Evolutionary conservation across 2,888 invertebrate genomes (phyloP), one percentile per base, ranked within the genome.

Genomic region (Lysandra bellargus): DNA sequence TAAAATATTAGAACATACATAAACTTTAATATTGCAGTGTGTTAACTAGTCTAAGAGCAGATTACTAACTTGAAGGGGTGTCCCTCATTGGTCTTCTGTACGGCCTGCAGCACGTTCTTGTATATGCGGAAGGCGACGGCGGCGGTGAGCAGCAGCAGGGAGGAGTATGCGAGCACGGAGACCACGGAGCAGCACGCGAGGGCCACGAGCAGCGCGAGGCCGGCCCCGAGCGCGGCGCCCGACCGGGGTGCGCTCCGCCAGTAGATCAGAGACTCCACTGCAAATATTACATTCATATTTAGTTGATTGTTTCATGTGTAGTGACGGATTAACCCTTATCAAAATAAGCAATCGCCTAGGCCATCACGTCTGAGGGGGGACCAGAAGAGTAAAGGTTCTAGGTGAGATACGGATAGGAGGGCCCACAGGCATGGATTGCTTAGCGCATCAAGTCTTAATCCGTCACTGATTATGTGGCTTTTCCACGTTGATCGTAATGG

Each of bases 241-340:
- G 98, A 98, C 94, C 98, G 98, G 95, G 97, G 98, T 85, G 98
- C 97, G 95, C 98, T 98, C 85, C 99, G 97, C 99, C 99, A 99
- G 96, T 99, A 99, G 92, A 99, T 97, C 92, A 99, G 96, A 89
- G 98, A 98, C 94, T 98, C 97, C 96, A 98, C 98, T 98, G 95
- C 9, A 96, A 96, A 61, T 23, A 9, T 23, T 23, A 61, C 9
- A 33, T 69, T 33, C 4, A 30, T 30, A 12, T 30, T 69, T 12
- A 69, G 9, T 23, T 1, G 7, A 23, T n/a, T 61, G 23, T 57
- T 1, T 57, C 4, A 17, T 57, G 1, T 57, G 49, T 3, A 49
- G 12, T 9, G 49, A 9, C 9, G 49, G 44, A 44, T 44, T 44
- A 9, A 7, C 2, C 44, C 2, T 9, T 7, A 44, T 44, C 1